A percentile compares a stretch with the other conserved stretches of the same genome.
Evolutionary conservation across 2,888 invertebrate species (phyloP).

Genomic region (Cancer borealis): DNA sequence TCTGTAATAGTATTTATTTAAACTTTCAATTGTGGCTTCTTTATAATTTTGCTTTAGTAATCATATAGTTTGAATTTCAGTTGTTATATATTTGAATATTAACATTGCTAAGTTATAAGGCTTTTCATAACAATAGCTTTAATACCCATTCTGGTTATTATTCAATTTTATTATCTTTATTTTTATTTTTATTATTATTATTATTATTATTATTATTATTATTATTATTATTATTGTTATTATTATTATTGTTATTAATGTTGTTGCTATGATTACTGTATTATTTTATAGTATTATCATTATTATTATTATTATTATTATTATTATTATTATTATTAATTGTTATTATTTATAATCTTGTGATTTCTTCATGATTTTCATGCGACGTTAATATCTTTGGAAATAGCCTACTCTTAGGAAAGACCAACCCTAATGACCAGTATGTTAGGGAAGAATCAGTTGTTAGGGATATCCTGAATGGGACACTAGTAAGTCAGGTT

Average conservation of each 20-base stretch:
- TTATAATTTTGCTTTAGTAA: background rate
- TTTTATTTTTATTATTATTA: background rate
- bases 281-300: background rate
- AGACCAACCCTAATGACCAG: background rate
- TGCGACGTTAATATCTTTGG: background rate
- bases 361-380: background rate
- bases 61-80: background rate
- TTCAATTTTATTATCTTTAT: too few species aligned
- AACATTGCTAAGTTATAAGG: background rate
- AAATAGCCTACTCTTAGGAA: background rate
- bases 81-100: constrained; percentile 38
- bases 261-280: background rate
- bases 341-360: background rate
- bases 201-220: too few species aligned
- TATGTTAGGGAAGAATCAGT: background rate
- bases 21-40: background rate
- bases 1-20: background rate
- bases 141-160: background rate
- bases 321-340: background rate
- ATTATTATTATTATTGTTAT: background rate
- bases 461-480: background rate
- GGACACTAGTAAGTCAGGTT: background rate
- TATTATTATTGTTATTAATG: background rate
- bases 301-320: constrained; percentile 17
- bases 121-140: constrained; percentile 10